phyloP scores from a whole-genome alignment of 2,113 vertebrate species.

The Cololabis saira region DNA sequence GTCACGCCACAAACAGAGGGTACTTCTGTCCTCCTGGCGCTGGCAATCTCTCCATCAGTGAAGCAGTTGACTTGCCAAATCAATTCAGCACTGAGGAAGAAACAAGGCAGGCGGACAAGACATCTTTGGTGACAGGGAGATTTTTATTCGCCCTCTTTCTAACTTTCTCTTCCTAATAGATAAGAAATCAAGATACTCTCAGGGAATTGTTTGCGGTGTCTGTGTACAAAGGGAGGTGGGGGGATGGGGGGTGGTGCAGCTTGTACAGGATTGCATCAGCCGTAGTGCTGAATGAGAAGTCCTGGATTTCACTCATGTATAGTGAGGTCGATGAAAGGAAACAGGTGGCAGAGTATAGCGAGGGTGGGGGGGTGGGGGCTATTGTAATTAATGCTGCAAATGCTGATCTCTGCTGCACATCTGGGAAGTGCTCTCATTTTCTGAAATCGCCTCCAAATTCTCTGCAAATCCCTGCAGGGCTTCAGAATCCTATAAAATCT shows the following conservation, averaged over 20 bases:
- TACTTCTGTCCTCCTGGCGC: constrained; percentile 52
- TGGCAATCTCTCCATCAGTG: constrained; percentile 69
- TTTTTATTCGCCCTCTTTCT: constrained; percentile 74
- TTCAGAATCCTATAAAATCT: constrained; percentile 68
- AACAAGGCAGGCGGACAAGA: constrained; percentile 59
- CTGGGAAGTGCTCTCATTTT: constrained; percentile 78
- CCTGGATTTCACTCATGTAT: constrained; percentile 73
- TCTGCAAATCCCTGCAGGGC: constrained; percentile 70
- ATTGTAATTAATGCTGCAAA: constrained; percentile 84
- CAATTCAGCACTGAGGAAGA: constrained; percentile 65
- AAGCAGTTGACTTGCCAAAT: constrained; percentile 63
- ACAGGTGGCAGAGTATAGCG: constrained; percentile 70
- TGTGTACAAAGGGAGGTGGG: constrained; percentile 15
- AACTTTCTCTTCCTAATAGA: constrained; percentile 71
- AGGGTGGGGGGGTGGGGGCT: constrained; percentile 29
- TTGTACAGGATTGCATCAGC: constrained; percentile 77
- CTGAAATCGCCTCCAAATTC: constrained; percentile 79
- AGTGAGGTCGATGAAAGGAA: constrained; percentile 69
- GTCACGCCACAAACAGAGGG: constrained; percentile 44
- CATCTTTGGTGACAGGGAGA: constrained; percentile 71
- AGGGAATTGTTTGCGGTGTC: constrained; percentile 61
- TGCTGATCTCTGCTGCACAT: constrained; percentile 74
- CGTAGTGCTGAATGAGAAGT: constrained; percentile 63
- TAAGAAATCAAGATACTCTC: constrained; percentile 71
- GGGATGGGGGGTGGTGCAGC: constrained; percentile 39